Base-by-base conservation (phyloP, 2,888 invertebrate genomes). In the Cantharis rustica region DNA sequence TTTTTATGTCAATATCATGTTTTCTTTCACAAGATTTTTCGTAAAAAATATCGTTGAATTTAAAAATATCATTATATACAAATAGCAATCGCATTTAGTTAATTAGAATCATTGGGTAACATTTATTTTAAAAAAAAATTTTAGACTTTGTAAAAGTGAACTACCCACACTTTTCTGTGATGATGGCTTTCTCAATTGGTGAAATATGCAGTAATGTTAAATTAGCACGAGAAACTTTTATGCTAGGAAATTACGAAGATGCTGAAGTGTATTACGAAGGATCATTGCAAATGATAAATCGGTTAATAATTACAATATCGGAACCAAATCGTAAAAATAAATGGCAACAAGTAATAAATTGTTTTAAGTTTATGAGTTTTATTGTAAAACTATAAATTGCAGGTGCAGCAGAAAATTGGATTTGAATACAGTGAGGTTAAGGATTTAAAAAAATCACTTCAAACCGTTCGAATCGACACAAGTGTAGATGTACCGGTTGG, bases 161-260 rank as follows among this genome's bases (percentile, higher is more conserved):
- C 47, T 47, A 47, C 47, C 47, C 47, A 47, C 47, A 7, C n/a
- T 47, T 31, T 31, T 47, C 47, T 47, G 71, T 92, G 90, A 92
- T 92, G 89, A 96, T 96, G 96, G 95, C 95, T 90, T 95, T 95
- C 88, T 94, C 94, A 86, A 93, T 95, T 88, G 94, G 93, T 88
- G 96, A 97, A 90, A 96, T 97, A 89, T 95, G 94, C 90, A 97
- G 98, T 90, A 98, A 97, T 90, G 95, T 97, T 77, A 97, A 96
- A 89, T 89, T 97, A 89, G 98, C 97, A 75, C 91, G 98, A 85
- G 98, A 99, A 90, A 96, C 95, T 94, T 96, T 97, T 79, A 90
- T 98, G 85, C 93, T 96, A 87, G 98, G 98, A 17, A 97, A 98
- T 89, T 99, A 99, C 87, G 98, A 98, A 86, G 95, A 96, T 80